Conservation (phyloP, 2,113 vertebrate genomes). For the Varanus salvator region DNA sequence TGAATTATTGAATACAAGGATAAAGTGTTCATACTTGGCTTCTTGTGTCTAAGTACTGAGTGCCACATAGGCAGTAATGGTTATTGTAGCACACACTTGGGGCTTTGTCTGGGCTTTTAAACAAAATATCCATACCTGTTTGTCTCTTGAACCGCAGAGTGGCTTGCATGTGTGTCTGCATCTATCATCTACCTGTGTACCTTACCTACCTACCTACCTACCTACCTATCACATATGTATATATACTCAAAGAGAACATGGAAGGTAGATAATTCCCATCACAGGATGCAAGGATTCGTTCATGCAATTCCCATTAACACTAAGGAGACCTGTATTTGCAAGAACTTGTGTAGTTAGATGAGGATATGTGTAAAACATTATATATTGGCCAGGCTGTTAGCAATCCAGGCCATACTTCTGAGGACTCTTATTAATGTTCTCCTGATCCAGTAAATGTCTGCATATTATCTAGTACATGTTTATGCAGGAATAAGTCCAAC, state of each 20-base stretch:
- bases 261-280: neutral
- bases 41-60: accelerated
- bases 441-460: neutral
- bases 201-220: no score
- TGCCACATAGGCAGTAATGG: neutral
- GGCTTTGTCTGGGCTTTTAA: constrained; percentile 29
- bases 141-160: neutral
- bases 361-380: neutral
- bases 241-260: neutral
- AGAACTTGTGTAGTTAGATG: neutral
- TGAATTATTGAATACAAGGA: constrained; percentile 44
- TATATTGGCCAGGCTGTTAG: neutral
- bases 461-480: neutral
- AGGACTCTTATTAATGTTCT: neutral
- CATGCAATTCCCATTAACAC: neutral
- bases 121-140: neutral
- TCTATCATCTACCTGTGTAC: no score
- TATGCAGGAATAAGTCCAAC: neutral
- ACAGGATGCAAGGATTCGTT: neutral
- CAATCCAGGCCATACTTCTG: neutral
- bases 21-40: neutral
- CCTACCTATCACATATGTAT: neutral
- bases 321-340: neutral
- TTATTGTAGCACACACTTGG: neutral
- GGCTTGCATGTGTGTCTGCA: neutral